A percentile compares a stretch with the other conserved stretches of the same genome.
phyloP scores from a whole-genome alignment of 2,797 vertebrate species.

The Heteromormyrus szaboi region DNA sequence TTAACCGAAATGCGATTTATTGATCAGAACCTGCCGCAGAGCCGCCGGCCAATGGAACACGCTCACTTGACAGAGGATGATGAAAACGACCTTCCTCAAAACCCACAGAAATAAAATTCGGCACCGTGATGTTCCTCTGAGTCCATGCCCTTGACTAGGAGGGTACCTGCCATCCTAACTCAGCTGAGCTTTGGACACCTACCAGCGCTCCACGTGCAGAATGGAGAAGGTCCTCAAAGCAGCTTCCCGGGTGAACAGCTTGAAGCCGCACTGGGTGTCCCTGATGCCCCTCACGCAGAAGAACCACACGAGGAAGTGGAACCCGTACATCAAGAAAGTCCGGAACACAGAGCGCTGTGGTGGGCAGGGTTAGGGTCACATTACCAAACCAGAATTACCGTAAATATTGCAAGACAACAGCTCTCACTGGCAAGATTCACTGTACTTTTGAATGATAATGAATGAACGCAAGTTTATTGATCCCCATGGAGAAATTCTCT shows the following conservation, averaged over 20 bases:
- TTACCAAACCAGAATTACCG: neutral
- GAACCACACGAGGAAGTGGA: constrained; percentile 98
- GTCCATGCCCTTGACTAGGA: neutral
- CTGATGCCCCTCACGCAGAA: constrained; percentile 85
- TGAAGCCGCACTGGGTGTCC: constrained; percentile 96
- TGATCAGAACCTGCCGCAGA: neutral
- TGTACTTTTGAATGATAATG: neutral
- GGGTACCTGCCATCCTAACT: neutral
- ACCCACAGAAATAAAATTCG: neutral
- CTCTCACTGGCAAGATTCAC: neutral
- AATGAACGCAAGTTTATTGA: neutral
- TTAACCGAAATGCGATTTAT: neutral
- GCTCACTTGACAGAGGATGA: neutral
- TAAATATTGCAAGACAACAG: neutral
- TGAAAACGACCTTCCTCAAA: neutral
- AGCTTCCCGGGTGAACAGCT: constrained; percentile 87
- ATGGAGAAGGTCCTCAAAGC: constrained; percentile 79
- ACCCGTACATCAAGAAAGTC: constrained; percentile 90
- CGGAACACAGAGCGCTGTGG: constrained; percentile 83
- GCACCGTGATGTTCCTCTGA: neutral
- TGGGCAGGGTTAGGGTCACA: neutral
- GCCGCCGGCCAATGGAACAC: neutral
- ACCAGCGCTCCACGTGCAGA: constrained; percentile 91
- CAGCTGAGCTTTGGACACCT: constrained; percentile 31
- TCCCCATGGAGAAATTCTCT: neutral